Conservation (phyloP, 2,797 vertebrate species). For the Chiloscyllium punctatum region DNA sequence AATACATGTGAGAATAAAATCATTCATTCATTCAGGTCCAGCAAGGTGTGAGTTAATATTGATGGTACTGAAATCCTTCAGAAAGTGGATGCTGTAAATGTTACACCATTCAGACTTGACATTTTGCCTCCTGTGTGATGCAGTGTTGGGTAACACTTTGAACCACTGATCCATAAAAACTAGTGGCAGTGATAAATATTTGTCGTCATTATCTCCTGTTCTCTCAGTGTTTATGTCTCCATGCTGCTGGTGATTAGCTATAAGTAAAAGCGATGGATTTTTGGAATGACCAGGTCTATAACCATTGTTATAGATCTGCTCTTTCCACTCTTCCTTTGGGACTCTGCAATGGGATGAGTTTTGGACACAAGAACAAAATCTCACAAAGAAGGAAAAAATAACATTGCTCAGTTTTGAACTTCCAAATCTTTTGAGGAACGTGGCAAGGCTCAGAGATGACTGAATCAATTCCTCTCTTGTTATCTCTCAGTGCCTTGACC, state of each 20-base stretch:
- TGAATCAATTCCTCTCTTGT: neutral
- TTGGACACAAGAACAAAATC: neutral
- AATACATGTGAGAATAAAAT: no score
- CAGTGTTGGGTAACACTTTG: neutral
- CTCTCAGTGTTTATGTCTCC: neutral
- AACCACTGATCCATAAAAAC: conserved; percentile 2
- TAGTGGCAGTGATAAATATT: neutral
- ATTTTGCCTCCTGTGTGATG: neutral
- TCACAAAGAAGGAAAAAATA: neutral
- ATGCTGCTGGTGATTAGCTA: neutral
- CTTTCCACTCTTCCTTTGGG: neutral
- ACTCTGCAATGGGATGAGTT: neutral
- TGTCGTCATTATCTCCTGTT: neutral
- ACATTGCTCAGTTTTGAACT: neutral
- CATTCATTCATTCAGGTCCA: neutral
- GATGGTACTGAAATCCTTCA: neutral
- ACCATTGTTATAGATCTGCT: neutral
- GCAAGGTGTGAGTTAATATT: neutral
- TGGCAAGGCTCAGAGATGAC: neutral
- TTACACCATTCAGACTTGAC: neutral
- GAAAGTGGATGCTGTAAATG: neutral
- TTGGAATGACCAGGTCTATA: no score
- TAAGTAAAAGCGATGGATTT: neutral
- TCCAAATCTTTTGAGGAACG: neutral
- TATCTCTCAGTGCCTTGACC: neutral